Conservation (phyloP, 2,888 invertebrate species). For the Bursaphelenchus okinawaensis region DNA sequence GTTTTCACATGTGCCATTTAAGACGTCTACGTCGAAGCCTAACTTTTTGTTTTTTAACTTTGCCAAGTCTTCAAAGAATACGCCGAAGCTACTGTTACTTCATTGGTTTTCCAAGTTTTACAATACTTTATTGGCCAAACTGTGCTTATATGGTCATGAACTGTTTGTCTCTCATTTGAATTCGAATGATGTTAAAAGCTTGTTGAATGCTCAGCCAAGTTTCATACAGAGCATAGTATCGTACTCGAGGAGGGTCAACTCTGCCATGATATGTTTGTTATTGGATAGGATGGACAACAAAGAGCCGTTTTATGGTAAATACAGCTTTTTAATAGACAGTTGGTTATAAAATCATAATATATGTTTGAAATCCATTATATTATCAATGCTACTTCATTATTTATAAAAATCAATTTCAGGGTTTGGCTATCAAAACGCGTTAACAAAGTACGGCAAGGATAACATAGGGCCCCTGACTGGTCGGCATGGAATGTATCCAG, state of each 20-base stretch:
- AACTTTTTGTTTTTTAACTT: constrained; percentile 16
- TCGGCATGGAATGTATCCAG: constrained; percentile 14
- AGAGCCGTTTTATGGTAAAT: constrained; percentile 24
- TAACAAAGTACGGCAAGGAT: constrained; percentile 15
- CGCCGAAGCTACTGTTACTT: constrained; percentile 19
- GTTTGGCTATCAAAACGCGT: constrained; percentile 19
- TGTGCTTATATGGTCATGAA: constrained; percentile 33
- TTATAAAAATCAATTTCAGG: too few relatives aligned
- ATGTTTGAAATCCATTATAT: too few relatives aligned
- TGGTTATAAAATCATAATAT: too few relatives aligned
- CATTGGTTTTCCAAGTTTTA: constrained; percentile 34
- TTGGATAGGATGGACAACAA: constrained; percentile 21
- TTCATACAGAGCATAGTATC: constrained; percentile 24
- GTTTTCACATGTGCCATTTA: constrained; percentile 14
- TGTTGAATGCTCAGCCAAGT: neutral
- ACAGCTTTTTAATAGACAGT: too few relatives aligned
- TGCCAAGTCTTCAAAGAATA: constrained; percentile 13
- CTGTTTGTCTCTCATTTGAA: constrained; percentile 16
- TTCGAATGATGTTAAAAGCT: constrained; percentile 17
- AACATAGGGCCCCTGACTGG: constrained; percentile 8
- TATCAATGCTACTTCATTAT: too few relatives aligned
- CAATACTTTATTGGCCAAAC: constrained; percentile 31
- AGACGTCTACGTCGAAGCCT: constrained; percentile 6
- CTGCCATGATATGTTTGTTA: constrained; percentile 21
- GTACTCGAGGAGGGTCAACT: constrained; percentile 22